Conservation (phyloP, 2,797 vertebrate species). For the Ptychadena robeensis region DNA sequence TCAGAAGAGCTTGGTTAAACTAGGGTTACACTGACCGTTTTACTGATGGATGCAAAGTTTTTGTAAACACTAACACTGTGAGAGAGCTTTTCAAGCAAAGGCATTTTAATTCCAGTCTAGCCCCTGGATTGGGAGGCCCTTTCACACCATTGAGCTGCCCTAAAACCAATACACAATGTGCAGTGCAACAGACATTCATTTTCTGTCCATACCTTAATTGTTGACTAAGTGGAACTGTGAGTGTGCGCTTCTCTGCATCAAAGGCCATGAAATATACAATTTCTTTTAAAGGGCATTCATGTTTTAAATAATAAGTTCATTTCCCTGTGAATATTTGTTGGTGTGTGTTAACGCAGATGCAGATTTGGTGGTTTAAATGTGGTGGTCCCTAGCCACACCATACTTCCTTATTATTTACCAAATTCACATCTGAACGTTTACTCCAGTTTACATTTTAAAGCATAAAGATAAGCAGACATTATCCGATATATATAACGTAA, state of each 20-base stretch:
- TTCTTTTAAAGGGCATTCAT: too few relatives aligned
- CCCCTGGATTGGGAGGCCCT: background rate
- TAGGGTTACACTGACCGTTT: background rate
- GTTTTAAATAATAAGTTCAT: too few relatives aligned
- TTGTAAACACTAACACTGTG: background rate
- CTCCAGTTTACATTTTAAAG: background rate
- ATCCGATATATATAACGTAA: background rate
- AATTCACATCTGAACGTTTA: background rate
- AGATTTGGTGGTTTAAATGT: background rate
- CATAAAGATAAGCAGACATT: background rate
- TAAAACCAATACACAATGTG: background rate
- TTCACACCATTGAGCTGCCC: background rate
- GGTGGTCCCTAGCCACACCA: background rate
- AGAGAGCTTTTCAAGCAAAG: too few relatives aligned
- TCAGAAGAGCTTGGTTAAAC: too few relatives aligned
- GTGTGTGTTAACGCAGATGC: background rate
- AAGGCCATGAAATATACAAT: background rate
- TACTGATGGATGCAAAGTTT: background rate
- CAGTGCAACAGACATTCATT: too few relatives aligned
- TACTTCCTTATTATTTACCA: too few relatives aligned
- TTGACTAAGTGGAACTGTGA: too few relatives aligned
- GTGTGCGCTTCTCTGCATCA: too few relatives aligned
- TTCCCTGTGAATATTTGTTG: too few relatives aligned
- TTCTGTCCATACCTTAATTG: background rate
- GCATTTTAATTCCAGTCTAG: background rate